Conservation (phyloP, 2,113 vertebrate species). For the Tragelaphus scriptus region DNA sequence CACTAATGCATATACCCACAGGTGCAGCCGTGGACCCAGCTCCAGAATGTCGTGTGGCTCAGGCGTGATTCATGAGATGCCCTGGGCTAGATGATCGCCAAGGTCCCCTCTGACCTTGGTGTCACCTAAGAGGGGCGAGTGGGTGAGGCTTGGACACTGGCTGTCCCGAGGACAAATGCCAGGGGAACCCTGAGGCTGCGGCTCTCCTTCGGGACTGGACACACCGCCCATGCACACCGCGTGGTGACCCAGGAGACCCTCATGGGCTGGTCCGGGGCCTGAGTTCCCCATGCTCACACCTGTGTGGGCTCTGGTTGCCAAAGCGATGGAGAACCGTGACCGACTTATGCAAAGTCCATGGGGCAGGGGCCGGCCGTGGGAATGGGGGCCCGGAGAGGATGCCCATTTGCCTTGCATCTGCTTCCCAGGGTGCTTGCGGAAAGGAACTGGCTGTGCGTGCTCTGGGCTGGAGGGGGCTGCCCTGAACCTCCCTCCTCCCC, state of each 20-base stretch:
- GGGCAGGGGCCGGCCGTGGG: neutral
- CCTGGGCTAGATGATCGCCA: fast-evolving
- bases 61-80: neutral
- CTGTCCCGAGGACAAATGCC: neutral
- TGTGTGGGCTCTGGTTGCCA: neutral
- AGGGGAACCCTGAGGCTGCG: fast-evolving
- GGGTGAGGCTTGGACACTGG: fast-evolving
- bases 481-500: neutral
- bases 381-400: neutral
- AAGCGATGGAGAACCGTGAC: neutral
- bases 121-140: neutral
- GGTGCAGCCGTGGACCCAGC: fast-evolving
- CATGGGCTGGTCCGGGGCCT: neutral
- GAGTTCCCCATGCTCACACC: neutral
- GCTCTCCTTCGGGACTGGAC: neutral
- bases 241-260: neutral
- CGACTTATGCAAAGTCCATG: neutral
- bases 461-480: neutral
- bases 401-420: neutral
- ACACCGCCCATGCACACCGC: fast-evolving
- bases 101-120: neutral
- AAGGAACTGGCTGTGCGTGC: too few relatives aligned
- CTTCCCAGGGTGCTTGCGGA: fast-evolving
- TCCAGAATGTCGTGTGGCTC: neutral
- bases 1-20: fast-evolving